Conservation (phyloP, 2,797 vertebrate genomes). For the Pelobates cultripes region DNA sequence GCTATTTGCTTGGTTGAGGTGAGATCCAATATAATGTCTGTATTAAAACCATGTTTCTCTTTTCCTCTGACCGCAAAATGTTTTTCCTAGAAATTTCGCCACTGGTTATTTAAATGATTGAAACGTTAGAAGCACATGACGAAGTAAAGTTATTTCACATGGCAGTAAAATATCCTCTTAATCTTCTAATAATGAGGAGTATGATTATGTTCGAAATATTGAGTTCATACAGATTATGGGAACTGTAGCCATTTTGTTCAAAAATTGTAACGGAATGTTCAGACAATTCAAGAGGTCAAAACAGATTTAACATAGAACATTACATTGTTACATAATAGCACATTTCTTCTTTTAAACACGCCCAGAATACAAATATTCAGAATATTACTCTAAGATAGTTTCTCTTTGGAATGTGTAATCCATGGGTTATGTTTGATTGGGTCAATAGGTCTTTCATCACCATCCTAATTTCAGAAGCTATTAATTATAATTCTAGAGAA, state of each 20-base stretch:
- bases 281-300: neutral
- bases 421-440: too few species aligned
- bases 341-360: too few species aligned
- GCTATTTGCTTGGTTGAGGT: too few species aligned
- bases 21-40: too few species aligned
- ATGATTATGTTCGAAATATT: conserved; percentile 17
- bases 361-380: too few species aligned
- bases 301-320: neutral
- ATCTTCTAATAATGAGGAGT: conserved; percentile 63
- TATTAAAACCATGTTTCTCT: too few species aligned
- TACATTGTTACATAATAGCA: neutral
- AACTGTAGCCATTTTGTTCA: neutral
- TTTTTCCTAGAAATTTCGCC: neutral
- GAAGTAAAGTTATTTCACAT: conserved; percentile 34
- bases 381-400: too few species aligned
- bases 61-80: too few species aligned
- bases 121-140: conserved; percentile 17
- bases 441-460: too few species aligned
- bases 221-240: conserved; percentile 11
- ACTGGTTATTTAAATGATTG: neutral
- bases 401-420: too few species aligned
- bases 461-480: too few species aligned
- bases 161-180: conserved; percentile 57
- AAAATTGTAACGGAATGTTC: neutral
- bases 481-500: too few species aligned